A percentile compares a stretch with the other conserved stretches of the same genome.
These are phyloP conservation scores for Ivindomyrus marchei DNA, from an alignment of 2,113 vertebrate genomes.

Conservation along the genomic window DNA sequence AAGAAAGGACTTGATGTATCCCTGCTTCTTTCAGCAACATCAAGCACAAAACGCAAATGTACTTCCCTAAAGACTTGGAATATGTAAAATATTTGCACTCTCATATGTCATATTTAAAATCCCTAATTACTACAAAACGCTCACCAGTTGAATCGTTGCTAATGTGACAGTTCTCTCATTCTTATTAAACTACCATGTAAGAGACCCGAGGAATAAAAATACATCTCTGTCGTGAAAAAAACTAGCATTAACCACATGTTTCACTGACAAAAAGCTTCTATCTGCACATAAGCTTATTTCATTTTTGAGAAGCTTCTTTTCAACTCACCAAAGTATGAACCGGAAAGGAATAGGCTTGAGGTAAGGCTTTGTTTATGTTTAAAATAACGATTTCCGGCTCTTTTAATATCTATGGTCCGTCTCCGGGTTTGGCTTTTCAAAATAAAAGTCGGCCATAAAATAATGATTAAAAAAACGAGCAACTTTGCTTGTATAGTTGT, in stretches of 20 bases:
- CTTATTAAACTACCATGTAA: not conserved
- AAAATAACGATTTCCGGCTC: not conserved
- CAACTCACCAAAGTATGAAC: not conserved
- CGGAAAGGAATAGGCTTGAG: not conserved
- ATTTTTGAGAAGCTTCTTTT: not conserved
- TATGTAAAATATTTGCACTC: not conserved
- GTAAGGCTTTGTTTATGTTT: not conserved
- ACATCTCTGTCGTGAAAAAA: not conserved
- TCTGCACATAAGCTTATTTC: not conserved
- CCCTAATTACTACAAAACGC: not conserved
- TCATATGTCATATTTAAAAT: not conserved
- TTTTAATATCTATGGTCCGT: not conserved
- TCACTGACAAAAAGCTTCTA: not conserved
- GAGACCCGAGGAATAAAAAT: not conserved
- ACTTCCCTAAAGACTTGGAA: not conserved
- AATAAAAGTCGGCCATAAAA: not conserved
- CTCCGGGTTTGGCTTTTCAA: constrained; percentile 2
- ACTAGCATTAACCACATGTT: not conserved
- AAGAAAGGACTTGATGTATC: not conserved
- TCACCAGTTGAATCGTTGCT: not conserved
- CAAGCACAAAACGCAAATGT: not conserved
- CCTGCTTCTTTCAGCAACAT: not conserved
- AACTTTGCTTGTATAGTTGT: not conserved
- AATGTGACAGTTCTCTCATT: not conserved
- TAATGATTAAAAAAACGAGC: not conserved